Evolutionary conservation across 2,113 vertebrate species (phyloP).

Genomic region (Dipodomys merriami): DNA sequence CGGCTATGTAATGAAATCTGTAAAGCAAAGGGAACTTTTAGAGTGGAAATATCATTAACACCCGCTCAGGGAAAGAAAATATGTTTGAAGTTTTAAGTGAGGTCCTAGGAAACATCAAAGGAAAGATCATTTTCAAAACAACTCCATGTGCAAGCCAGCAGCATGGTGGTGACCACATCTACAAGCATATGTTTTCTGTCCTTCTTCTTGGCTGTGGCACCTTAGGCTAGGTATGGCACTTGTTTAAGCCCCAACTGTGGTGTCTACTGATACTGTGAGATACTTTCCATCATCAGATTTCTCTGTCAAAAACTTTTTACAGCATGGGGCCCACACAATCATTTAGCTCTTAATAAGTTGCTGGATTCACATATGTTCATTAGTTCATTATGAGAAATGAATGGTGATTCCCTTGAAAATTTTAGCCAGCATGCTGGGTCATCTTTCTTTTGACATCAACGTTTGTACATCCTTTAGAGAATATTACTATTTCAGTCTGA

Average conservation of each 20-base stretch:
- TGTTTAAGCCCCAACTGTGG: neutral
- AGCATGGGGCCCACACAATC: neutral
- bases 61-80: constrained; percentile 48
- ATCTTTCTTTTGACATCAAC: neutral
- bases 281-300: neutral
- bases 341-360: neutral
- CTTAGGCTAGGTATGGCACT: neutral
- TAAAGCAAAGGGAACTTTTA: constrained; percentile 54
- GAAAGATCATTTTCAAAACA: constrained; percentile 66
- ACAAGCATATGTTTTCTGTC: neutral
- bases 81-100: constrained; percentile 64
- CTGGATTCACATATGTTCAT: neutral
- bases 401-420: neutral
- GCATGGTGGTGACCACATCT: neutral
- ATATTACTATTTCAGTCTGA: neutral
- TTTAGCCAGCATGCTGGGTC: neutral
- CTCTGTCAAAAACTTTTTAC: neutral
- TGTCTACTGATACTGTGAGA: neutral
- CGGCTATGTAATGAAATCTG: constrained; percentile 51
- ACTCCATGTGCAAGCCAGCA: neutral
- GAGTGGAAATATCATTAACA: constrained; percentile 66
- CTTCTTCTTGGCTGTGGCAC: neutral
- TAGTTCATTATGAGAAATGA: neutral
- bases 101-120: constrained; percentile 68
- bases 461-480: neutral